Base-by-base conservation (phyloP, 2,797 vertebrate species). In the Psittacula echo region DNA sequence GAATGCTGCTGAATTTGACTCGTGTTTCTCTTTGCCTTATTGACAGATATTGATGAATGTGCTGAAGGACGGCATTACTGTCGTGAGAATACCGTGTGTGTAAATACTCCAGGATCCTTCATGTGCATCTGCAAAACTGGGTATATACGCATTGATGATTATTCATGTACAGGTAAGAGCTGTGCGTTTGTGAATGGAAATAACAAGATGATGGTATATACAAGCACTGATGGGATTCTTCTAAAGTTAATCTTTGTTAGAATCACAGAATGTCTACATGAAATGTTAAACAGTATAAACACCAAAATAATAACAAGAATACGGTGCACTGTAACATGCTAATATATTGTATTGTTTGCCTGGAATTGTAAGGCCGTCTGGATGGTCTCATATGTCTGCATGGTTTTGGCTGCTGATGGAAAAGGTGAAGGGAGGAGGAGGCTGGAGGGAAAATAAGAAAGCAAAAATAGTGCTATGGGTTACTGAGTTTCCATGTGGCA, bases 61-160 rank as follows among this genome's bases (percentile, higher is more conserved):
- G 99, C 99, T 37, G 99, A 99, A 96, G 99, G 99, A 41, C 98
- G 98, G 72, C 99, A 99, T 96, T 99, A 99, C 97, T 99, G 99
- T 94, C 98, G 98, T 22, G 99, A 99, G 97, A 99, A 99, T 90
- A 99, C 99, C 30, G 97, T 99, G 98, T 99, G 99, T 11, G 98
- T 99, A 53, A 99, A 99, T 90, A 99, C 98, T 26, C 98, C 99
- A 0, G 99, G 99, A 64, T 99, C 99, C 93, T 99, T 99, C 96
- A 99, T 99, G 98, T 99, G 99, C 95, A 98, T 99, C 97, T 99
- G 99, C 98, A 98, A 98, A 95, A 98, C 98, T 3, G 99, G 99
- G 54, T 99, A 99, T 95, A 99, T 99, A 97, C 98, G 99, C 96
- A 99, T 99, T 81, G 99, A 99, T 95, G 99, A 99, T 95, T 99